Conservation (phyloP, 2,888 invertebrate species). For the Lysandra bellargus region DNA sequence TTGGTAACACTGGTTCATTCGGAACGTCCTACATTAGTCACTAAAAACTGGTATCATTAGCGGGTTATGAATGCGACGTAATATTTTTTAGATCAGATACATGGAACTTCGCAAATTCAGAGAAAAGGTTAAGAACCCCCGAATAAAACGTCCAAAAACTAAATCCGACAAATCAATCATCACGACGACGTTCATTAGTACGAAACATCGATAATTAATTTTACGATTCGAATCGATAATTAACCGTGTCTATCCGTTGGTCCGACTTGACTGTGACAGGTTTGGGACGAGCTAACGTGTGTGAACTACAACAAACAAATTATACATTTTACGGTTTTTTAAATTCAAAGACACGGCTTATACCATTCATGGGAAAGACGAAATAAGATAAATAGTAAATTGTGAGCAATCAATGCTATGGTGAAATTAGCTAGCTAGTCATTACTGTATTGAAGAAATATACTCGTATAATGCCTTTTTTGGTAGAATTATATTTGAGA, state of each 20-base stretch:
- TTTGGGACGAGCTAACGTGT: conserved; percentile 36
- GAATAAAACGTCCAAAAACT: neutral
- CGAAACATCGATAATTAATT: conserved; percentile 30
- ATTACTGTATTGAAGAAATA: conserved; percentile 54
- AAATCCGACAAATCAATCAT: conserved; percentile 25
- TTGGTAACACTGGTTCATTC: neutral
- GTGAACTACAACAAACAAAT: conserved; percentile 53
- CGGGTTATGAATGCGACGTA: neutral
- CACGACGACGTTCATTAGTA: conserved; percentile 27
- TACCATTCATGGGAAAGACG: conserved; percentile 63
- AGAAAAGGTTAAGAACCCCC: conserved; percentile 6
- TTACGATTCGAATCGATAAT: conserved; percentile 29
- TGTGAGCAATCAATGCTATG: conserved; percentile 58
- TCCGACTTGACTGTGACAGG: conserved; percentile 24
- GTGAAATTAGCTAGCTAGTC: conserved; percentile 60
- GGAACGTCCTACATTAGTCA: neutral
- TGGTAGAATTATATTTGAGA: neutral
- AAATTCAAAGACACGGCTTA: conserved; percentile 53
- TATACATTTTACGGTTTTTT: conserved; percentile 62
- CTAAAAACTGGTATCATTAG: conserved; percentile 27
- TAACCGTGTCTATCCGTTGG: conserved; percentile 18
- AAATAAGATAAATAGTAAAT: conserved; percentile 47
- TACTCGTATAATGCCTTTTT: conserved; percentile 20
- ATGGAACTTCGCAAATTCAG: neutral
- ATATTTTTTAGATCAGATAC: conserved; percentile 11